Percentiles rank a stretch among this genome's conserved stretches.
Conservation (phyloP, 2,113 vertebrate genomes). For the Poeciliopsis prolifica region DNA sequence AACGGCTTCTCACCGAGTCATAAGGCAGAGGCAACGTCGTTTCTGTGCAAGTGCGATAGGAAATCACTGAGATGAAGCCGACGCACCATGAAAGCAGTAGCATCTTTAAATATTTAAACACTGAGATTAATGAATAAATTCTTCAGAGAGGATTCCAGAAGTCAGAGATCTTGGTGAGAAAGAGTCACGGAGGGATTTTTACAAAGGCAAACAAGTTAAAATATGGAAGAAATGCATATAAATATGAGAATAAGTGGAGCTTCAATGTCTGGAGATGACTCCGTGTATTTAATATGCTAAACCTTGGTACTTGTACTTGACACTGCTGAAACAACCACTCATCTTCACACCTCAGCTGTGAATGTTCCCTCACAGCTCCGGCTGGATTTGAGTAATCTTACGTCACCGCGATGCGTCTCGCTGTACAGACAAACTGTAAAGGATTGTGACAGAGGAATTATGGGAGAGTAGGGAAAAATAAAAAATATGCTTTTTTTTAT, state of each 20-base stretch:
- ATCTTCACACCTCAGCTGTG: slow-evolving; percentile 28
- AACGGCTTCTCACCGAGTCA: slow-evolving; percentile 29
- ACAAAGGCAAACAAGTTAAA: neutral
- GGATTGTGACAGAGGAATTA: neutral
- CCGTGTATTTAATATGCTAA: neutral
- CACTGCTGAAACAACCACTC: neutral
- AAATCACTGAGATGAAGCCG: neutral
- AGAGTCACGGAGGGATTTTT: neutral
- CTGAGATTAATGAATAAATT: neutral
- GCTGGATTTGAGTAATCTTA: slow-evolving; percentile 14
- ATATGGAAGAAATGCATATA: neutral
- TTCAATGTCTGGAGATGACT: neutral
- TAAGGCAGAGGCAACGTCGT: neutral
- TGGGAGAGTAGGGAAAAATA: too few species aligned
- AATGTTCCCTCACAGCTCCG: slow-evolving; percentile 24
- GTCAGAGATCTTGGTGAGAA: too few species aligned
- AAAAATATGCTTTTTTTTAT: too few species aligned
- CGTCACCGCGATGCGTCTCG: neutral
- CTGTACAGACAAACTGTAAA: neutral
- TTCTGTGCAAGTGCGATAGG: slow-evolving; percentile 3
- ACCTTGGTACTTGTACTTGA: neutral
- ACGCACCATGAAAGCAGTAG: neutral
- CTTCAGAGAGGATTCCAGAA: neutral
- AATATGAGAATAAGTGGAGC: neutral
- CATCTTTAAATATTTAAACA: neutral